Percentiles rank a stretch among this genome's conserved stretches.
phyloP scores from a whole-genome alignment of 2,113 vertebrate species.

The Ammodramus savannarum region DNA sequence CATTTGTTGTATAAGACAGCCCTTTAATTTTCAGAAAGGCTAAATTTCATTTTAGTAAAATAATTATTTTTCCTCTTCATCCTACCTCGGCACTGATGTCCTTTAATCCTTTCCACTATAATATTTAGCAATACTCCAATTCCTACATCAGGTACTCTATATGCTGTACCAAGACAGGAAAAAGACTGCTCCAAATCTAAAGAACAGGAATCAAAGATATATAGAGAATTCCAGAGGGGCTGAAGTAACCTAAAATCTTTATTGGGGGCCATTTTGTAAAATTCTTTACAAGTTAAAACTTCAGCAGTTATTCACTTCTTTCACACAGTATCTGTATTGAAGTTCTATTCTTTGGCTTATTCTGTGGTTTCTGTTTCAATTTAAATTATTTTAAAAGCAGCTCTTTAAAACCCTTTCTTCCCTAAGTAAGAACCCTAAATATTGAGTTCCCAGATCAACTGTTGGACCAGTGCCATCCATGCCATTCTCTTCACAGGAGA shows the following conservation, averaged over 20 bases:
- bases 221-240: not conserved
- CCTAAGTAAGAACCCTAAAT: not conserved
- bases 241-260: not conserved
- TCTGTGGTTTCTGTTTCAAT: not conserved
- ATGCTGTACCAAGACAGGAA: not conserved
- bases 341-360: not conserved
- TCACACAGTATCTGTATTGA: not conserved
- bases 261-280: not conserved
- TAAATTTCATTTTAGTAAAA: not conserved
- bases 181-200: not conserved
- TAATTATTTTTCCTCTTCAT: not conserved
- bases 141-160: not conserved
- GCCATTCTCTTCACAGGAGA: not conserved
- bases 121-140: not conserved
- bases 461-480: not conserved
- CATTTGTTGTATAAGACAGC: not conserved
- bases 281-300: not conserved
- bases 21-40: not conserved
- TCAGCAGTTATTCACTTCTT: not conserved
- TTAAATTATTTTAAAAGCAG: not conserved
- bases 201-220: not conserved
- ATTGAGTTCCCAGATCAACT: not conserved
- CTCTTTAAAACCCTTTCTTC: not conserved
- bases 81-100: not conserved
- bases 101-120: not conserved